Percentiles rank a stretch among this genome's conserved stretches.
Conservation (phyloP, 2,888 invertebrate species). For the Agrochola lychnidis region DNA sequence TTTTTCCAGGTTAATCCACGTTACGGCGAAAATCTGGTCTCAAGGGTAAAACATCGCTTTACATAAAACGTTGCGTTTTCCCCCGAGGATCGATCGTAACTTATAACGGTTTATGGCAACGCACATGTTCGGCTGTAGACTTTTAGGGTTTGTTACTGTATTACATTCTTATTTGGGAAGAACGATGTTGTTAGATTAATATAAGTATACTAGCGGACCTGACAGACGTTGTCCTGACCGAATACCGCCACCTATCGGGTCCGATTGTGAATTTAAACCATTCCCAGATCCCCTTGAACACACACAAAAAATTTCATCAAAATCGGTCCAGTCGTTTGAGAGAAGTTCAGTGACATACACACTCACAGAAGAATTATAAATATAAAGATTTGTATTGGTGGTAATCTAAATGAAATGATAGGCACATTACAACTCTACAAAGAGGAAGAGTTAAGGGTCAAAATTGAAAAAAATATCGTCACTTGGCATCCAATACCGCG, state of each 20-base stretch:
- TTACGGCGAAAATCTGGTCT: slow-evolving; percentile 24
- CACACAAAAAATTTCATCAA: too few relatives aligned
- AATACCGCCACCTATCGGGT: too few relatives aligned
- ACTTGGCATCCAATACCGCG: too few relatives aligned
- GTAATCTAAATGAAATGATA: background rate
- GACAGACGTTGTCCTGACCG: too few relatives aligned
- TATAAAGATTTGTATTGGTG: too few relatives aligned
- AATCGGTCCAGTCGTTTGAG: too few relatives aligned
- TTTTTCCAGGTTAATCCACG: background rate
- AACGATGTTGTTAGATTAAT: background rate
- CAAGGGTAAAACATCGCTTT: slow-evolving; percentile 31
- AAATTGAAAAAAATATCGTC: background rate
- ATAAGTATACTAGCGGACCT: background rate
- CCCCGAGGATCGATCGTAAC: slow-evolving; percentile 36
- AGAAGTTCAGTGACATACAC: too few relatives aligned
- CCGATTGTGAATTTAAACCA: too few relatives aligned
- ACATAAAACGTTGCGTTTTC: slow-evolving; percentile 34
- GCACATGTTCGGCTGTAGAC: slow-evolving; percentile 11
- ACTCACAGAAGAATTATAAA: too few relatives aligned
- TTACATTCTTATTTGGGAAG: slow-evolving; percentile 16
- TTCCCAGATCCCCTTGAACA: too few relatives aligned
- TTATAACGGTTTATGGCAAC: slow-evolving; percentile 39
- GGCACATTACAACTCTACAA: too few relatives aligned
- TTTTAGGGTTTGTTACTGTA: slow-evolving; percentile 21
- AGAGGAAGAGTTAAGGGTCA: too few relatives aligned